Evolutionary conservation across 2,797 vertebrate genomes (phyloP).

Genomic region (Dallia pectoralis): DNA sequence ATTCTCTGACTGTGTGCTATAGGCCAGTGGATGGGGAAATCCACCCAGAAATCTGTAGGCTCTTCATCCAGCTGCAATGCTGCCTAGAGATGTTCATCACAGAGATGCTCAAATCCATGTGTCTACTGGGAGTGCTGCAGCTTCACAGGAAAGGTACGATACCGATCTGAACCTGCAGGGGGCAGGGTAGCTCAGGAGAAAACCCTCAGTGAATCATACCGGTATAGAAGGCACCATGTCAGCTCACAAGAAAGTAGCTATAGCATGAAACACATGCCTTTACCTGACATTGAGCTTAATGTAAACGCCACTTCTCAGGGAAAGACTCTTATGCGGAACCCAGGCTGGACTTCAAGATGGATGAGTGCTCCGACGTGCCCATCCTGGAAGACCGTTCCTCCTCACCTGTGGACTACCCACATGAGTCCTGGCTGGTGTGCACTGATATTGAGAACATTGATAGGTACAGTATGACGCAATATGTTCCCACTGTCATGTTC

Average conservation of each 20-base stretch:
- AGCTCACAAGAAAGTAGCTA: not conserved
- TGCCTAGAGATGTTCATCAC: conserved; percentile 99
- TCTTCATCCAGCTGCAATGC: conserved; percentile 97
- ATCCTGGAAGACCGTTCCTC: conserved; percentile 88
- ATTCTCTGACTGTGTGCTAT: conserved; percentile 17
- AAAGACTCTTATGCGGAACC: conserved; percentile 76
- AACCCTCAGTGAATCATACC: not conserved
- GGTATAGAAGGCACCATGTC: not conserved
- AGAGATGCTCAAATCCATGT: conserved; percentile 98
- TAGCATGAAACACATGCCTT: not conserved
- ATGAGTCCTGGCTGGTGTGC: conserved; percentile 90
- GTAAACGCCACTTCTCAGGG: conserved; percentile 63
- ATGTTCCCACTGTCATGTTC: not conserved
- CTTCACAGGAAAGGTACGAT: conserved; percentile 91
- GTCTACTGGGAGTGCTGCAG: conserved; percentile 94
- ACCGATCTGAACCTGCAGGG: conserved; percentile 46
- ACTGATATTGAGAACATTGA: conserved; percentile 94
- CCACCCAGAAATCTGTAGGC: conserved; percentile 94
- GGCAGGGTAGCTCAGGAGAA: conserved; percentile 34
- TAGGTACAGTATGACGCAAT: conserved; percentile 69
- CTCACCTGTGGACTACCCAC: conserved; percentile 83
- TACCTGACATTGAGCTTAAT: conserved; percentile 3
- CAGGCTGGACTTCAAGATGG: conserved; percentile 83
- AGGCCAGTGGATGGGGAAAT: conserved; percentile 97
- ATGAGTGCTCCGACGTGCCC: conserved; percentile 87